Evolutionary conservation across 2,797 vertebrate genomes (phyloP), one percentile per base, ranked within the genome.

Genomic region (Semaprochilodus insignis): DNA sequence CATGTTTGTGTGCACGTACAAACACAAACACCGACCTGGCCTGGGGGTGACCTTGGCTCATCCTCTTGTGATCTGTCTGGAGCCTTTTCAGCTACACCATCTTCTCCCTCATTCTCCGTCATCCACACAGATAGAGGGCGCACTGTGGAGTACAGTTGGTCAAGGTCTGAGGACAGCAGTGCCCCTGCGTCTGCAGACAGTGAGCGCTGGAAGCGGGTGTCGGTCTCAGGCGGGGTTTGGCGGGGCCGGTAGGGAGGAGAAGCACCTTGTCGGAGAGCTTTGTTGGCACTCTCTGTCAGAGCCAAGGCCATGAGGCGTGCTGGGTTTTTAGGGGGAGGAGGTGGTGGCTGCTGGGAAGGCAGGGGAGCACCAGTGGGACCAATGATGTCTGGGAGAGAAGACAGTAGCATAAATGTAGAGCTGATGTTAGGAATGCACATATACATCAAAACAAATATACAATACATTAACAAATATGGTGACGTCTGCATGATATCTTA

Each of bases 261-360:
- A 21, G 91, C 88, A 5, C 89, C 88, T 88, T 94, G 93, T 52
- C 93, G 89, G 8, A 92, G 89, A 7, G 93, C 95, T 76, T 93
- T 94, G 88, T 95, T 95, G 69, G 95, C 95, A 51, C 92, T 94
- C 88, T 96, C 95, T 3, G 94, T 94, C 81, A 96, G 90, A 27
- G 93, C 94, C 72, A 96, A 86, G 3, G 95, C 95, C 95, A 96
- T 96, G 63, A 96, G 90, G 1, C 95, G 92, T 11, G 95, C 95
- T n/a, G 95, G 94, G 78, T 96, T 95, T 84, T 96, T 95, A 11
- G 95, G 95, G 0, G 94, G 95, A 0, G 95, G 94, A 2, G 94
- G 93, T 0, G 95, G 95, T 0, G 94, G 94, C 48, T 94, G 91
- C 2, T 95, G 94, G 13, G 92, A 85, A 14, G 92, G 86, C 27